A percentile compares a stretch with the other conserved stretches of the same genome.
These are phyloP conservation scores for Coptotermes formosanus DNA, from an alignment of 1,140 invertebrate genomes.

Conservation along the genomic window DNA sequence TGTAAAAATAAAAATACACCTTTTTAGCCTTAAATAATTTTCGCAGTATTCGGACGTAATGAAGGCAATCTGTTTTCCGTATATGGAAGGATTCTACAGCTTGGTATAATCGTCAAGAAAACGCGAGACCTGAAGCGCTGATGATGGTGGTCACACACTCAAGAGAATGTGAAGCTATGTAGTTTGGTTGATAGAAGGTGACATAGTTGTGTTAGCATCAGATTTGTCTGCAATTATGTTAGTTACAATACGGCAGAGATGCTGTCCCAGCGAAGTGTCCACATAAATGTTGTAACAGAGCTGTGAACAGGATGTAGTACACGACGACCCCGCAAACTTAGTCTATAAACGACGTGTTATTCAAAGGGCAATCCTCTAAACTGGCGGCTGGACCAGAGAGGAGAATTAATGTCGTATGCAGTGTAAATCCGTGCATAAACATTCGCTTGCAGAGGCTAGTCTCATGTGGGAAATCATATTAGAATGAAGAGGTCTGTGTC, in stretches of 20 bases:
- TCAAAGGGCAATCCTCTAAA: neutral
- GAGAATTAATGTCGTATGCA: constrained; percentile 9
- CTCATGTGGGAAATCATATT: neutral
- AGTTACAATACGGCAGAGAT: neutral
- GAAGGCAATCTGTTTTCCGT: no score
- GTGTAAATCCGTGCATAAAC: neutral
- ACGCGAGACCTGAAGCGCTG: no score
- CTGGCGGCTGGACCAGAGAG: neutral
- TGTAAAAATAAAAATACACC: no score
- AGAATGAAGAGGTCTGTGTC: neutral
- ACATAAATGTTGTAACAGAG: constrained; percentile 1
- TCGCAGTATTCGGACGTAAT: no score
- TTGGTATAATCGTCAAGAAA: no score
- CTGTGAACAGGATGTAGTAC: neutral
- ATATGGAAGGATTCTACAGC: no score
- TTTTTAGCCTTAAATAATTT: no score
- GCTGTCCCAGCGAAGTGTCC: neutral
- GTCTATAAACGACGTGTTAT: neutral
- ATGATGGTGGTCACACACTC: no score
- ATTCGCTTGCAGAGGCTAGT: neutral
- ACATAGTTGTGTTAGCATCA: no score
- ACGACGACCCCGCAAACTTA: neutral
- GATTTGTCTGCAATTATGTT: no score
- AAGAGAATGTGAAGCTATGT: no score
- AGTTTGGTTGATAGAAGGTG: no score